Evolutionary conservation across 2,888 invertebrate species (phyloP), one percentile per base, ranked within the genome.

Genomic region (Slavum lentiscoides): DNA sequence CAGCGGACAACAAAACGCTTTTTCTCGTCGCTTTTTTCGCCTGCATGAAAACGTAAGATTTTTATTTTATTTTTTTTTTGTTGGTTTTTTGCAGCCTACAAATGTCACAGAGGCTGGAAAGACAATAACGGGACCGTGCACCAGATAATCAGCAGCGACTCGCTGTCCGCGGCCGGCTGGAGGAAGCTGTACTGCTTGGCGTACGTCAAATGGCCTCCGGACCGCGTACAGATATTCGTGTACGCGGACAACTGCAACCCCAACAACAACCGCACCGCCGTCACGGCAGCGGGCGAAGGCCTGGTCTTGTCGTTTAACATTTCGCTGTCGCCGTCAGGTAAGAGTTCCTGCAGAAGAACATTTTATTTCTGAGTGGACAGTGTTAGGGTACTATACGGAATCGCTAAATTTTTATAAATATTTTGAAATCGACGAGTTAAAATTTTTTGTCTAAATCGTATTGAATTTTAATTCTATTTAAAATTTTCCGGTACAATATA

Each of bases 51-150:
- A 43, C 7, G 43, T 43, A 43, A 43, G 5, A 39, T 39, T 7
- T 6, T 2, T 49, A 8, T 49, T 49, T 55, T 9, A 4, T 55
- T 55, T 3, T 19, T 19, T 30, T 30, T 30, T 30, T 30, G 30
- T 4, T 30, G 30, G 30, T 30, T 30, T 30, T 83, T 87, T 87
- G 21, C 88, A 94, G 95, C 93, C 81, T 95, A 95, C 88, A 93
- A 93, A 62, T 95, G 95, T 87, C 94, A 95, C 87, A 95, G 95
- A 72, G 91, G 93, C 67, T 95, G 95, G 95, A 91, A 92, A 85
- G 95, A 95, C 49, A 49, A 13, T 86, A 92, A 92, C 86, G 58
- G 61, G 2, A 82, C 82, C 77, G 92, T 93, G 86, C 95, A 92
- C 87, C 91, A 95, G 84, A 94, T 95, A 86, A 92, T 92, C 81